Conservation (phyloP, 2,888 invertebrate genomes). For the Machimus atricapillus region DNA sequence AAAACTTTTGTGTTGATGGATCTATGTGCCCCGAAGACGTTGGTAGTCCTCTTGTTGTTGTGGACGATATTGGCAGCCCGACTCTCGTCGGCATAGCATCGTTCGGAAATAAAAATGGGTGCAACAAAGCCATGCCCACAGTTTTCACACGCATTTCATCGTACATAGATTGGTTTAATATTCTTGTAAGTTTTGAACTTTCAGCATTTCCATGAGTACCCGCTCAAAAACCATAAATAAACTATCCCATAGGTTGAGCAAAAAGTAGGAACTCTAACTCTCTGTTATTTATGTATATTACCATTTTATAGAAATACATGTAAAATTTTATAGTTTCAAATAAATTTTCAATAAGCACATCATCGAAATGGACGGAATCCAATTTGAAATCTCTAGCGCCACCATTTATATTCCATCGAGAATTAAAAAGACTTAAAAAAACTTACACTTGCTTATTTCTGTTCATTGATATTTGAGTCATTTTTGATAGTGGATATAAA, state of each 20-base stretch:
- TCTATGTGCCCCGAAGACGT: not conserved
- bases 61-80: not conserved
- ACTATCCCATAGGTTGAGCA: not conserved
- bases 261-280: not conserved
- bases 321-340: not conserved
- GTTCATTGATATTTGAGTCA: no score
- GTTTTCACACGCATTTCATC: not conserved
- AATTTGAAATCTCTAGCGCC: not conserved
- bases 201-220: not conserved
- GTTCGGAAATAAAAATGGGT: not conserved
- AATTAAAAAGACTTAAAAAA: not conserved
- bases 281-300: not conserved
- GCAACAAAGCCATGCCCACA: not conserved
- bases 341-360: not conserved
- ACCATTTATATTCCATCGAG: not conserved
- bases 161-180: not conserved
- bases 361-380: not conserved
- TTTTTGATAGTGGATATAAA: no score
- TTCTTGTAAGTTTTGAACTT: not conserved
- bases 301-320: not conserved
- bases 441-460: not conserved
- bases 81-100: not conserved
- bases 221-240: not conserved
- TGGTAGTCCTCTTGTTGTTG: not conserved
- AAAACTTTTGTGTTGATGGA: not conserved